Base-by-base conservation (phyloP, 2,888 invertebrate genomes). In the Xanthorhoe spadicearia region DNA sequence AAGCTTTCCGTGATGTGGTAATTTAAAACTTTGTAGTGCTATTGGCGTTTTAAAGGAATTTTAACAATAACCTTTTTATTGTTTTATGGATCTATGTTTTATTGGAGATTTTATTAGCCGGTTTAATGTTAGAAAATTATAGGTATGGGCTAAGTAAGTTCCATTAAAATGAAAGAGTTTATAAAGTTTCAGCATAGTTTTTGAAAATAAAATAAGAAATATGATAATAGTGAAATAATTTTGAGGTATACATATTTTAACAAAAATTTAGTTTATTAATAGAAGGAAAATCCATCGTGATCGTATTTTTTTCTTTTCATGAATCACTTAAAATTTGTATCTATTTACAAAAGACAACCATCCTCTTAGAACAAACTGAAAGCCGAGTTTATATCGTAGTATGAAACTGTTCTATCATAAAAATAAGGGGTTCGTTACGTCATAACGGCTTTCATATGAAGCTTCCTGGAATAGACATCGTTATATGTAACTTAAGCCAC, bases 1-100 rank as follows among this genome's bases (percentile, higher is more conserved):
- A 72, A 72, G 75, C 69, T 68, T 75, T 75, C 68, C 73, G 73
- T 73, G 68, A 64, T 58, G 70, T 46, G 60, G 69, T 68, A 68
- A 73, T 74, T 75, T 70, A 64, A 72, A 72, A 76, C 71, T 72
- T 75, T 74, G 68, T 60, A 56, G 56, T 68, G 13, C 60, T 66
- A 67, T 69, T 53, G 64, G 62, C 59, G 60, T 66, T 60, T 38
- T 17, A 55, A 54, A 15, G 46, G 52, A 53, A 66, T 49, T 57
- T 60, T 62, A 57, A 66, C 59, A 35, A 54, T 38, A 48, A 19
- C 18, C 9, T 53, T 35, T 54, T 54, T 54, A 38, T 58, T 50
- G 17, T 53, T 68, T 70, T 55, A 60, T 52, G 43, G 63, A 56
- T 57, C 43, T 63, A 63, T 63, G 38, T 28, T 38, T 55, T 43